Evolutionary conservation across 2,113 vertebrate species (phyloP).

Genomic region (Strix uralensis): DNA sequence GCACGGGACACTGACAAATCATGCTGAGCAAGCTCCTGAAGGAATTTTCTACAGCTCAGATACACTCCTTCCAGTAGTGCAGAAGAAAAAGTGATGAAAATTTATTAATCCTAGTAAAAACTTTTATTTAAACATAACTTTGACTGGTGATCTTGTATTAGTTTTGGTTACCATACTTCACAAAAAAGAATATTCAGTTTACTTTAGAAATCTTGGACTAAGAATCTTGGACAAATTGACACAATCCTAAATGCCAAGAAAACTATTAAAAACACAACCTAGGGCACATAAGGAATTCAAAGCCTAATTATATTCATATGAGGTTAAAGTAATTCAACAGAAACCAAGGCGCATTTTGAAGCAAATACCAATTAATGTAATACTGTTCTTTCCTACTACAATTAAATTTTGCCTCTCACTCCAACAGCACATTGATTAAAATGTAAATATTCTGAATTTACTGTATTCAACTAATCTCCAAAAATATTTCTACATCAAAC

Average conservation of each 20-base stretch:
- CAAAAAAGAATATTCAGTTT: not conserved
- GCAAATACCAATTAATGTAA: conserved; percentile 62
- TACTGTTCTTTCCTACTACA: not conserved
- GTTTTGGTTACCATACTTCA: not conserved
- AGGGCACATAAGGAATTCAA: not conserved
- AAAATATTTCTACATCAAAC: not conserved
- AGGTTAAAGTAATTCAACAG: conserved; percentile 53
- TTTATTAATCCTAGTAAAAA: not conserved
- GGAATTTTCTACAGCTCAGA: not conserved
- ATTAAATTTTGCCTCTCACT: conserved; percentile 1
- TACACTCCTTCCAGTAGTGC: not conserved
- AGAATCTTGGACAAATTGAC: conserved; percentile 12
- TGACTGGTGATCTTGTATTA: not conserved
- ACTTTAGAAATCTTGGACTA: not conserved
- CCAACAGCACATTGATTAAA: not conserved
- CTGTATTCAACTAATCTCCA: not conserved
- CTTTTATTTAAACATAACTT: not conserved
- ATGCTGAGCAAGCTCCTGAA: not conserved
- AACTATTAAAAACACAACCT: conserved; percentile 42
- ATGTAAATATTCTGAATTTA: not conserved
- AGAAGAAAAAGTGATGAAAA: not conserved
- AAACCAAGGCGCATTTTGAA: conserved; percentile 64
- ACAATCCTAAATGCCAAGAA: conserved; percentile 2
- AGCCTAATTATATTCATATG: conserved; percentile 52
- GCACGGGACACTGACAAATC: not conserved